phyloP scores from a whole-genome alignment of 2,113 vertebrate genomes.

The Chlorocebus sabaeus region DNA sequence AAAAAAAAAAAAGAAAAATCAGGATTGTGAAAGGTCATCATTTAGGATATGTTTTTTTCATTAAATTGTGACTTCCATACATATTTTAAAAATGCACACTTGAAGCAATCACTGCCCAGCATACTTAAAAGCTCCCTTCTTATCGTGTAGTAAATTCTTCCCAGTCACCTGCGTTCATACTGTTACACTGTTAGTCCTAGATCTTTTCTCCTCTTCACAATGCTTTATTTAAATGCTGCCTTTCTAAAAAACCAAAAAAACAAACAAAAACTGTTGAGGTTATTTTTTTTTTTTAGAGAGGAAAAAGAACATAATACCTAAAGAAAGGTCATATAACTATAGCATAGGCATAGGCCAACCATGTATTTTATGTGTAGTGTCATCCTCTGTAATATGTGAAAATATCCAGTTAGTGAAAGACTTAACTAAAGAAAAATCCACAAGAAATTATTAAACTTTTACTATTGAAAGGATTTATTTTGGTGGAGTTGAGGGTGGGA shows the following conservation, averaged over 20 bases:
- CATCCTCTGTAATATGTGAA: background rate
- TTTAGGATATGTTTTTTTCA: background rate
- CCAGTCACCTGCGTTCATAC: background rate
- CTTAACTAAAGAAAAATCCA: background rate
- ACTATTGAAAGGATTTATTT: constrained; percentile 11
- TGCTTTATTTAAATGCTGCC: background rate
- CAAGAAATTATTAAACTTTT: background rate
- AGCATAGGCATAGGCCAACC: background rate
- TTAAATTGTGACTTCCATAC: background rate
- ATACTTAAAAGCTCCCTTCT: background rate
- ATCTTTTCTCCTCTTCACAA: background rate
- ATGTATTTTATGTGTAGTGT: background rate
- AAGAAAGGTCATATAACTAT: background rate
- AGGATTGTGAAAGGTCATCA: background rate
- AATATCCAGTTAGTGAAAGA: background rate
- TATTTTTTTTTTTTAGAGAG: background rate
- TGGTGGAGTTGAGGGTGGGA: background rate
- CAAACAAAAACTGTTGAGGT: background rate
- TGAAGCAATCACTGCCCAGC: background rate
- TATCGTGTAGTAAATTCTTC: background rate
- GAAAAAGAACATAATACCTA: background rate
- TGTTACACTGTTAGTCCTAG: background rate
- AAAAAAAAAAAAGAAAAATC: background rate
- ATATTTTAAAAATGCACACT: background rate
- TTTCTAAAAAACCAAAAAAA: background rate